A percentile compares a stretch with the other conserved stretches of the same genome.
phyloP scores from a whole-genome alignment of 2,113 vertebrate genomes.

The Pipra filicauda region DNA sequence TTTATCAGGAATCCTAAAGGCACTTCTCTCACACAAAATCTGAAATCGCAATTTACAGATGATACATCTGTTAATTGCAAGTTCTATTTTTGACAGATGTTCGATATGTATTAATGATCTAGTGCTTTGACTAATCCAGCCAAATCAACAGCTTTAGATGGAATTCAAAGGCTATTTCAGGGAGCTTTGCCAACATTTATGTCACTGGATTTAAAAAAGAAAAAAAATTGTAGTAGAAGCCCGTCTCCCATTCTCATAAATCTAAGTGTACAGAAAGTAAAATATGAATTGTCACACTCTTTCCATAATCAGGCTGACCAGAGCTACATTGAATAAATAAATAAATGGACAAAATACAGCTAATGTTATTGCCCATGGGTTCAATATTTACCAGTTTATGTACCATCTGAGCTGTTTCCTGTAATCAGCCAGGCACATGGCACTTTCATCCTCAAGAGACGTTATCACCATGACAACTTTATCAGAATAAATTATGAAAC shows the following conservation, averaged over 20 bases:
- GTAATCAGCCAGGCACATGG: constrained; percentile 76
- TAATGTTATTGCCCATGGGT: constrained; percentile 59
- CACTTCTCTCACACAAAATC: constrained; percentile 37
- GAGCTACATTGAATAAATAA: constrained; percentile 39
- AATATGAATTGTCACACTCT: constrained; percentile 29
- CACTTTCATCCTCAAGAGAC: constrained; percentile 71
- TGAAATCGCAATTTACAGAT: constrained; percentile 53
- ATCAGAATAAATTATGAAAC: constrained; percentile 78
- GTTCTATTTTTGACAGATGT: constrained; percentile 78
- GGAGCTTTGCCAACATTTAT: constrained; percentile 60
- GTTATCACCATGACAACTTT: constrained; percentile 83
- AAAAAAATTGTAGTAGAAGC: not conserved
- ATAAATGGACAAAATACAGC: constrained; percentile 47
- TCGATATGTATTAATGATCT: constrained; percentile 75
- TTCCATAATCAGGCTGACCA: constrained; percentile 31
- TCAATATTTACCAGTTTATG: constrained; percentile 78
- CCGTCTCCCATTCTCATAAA: constrained; percentile 8
- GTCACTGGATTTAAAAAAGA: constrained; percentile 35
- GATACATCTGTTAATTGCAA: constrained; percentile 73
- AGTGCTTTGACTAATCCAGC: constrained; percentile 72
- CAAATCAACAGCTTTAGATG: constrained; percentile 71
- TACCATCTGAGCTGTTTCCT: constrained; percentile 77
- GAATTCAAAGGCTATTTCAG: constrained; percentile 70
- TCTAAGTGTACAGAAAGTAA: constrained; percentile 7
- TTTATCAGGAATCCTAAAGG: constrained; percentile 44